phyloP scores from a whole-genome alignment of 1,140 invertebrate species.

The Euura lappo region DNA sequence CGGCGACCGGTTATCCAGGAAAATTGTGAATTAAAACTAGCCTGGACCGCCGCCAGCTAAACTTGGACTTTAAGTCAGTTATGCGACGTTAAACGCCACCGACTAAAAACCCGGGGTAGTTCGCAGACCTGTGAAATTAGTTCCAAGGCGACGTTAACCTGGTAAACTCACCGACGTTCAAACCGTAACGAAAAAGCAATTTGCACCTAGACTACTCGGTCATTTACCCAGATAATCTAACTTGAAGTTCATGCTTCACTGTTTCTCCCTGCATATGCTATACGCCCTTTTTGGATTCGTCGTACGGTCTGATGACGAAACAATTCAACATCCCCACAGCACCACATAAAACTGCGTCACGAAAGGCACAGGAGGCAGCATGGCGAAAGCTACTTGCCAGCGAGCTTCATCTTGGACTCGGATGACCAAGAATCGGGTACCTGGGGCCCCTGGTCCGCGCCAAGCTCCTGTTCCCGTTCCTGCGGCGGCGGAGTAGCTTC shows the following conservation, averaged over 20 bases:
- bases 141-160: constrained; percentile 22
- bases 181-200: neutral
- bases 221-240: neutral
- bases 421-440: constrained; percentile 66
- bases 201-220: neutral
- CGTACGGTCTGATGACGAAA: too few species aligned
- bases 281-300: too few species aligned
- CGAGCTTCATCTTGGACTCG: constrained; percentile 69
- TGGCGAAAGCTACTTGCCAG: constrained; percentile 72
- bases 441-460: constrained; percentile 80
- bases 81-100: neutral
- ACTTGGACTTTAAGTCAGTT: neutral
- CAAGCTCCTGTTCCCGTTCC: constrained; percentile 80
- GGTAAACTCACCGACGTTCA: neutral
- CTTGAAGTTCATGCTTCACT: too few species aligned
- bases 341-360: constrained; percentile 59
- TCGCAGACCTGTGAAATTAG: constrained; percentile 30
- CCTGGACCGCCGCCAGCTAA: neutral
- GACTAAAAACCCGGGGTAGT: neutral
- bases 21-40: constrained; percentile 1
- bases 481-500: constrained; percentile 88
- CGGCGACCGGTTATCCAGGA: neutral
- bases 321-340: constrained; percentile 32
- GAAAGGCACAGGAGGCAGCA: constrained; percentile 74
- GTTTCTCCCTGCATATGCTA: too few species aligned